phyloP scores from a whole-genome alignment of 2,113 vertebrate species.

The Grammomys dolichurus region DNA sequence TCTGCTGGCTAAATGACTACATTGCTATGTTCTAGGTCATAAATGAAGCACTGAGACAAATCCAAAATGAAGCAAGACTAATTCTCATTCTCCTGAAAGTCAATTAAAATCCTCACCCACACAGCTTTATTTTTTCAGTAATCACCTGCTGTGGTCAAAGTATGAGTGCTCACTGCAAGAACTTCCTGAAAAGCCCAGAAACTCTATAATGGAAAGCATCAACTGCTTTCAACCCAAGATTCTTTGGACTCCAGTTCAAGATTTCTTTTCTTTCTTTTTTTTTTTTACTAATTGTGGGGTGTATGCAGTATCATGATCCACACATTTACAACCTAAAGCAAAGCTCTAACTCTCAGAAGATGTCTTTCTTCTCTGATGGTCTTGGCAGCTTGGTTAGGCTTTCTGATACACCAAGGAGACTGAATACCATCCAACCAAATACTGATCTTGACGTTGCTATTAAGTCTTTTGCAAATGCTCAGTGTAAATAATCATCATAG shows the following conservation, averaged over 20 bases:
- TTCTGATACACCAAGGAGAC: neutral
- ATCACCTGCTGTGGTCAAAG: neutral
- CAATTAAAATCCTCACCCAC: neutral
- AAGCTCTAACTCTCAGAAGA: neutral
- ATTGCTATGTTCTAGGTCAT: neutral
- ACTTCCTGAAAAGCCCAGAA: neutral
- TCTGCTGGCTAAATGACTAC: neutral
- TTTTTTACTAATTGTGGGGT: neutral
- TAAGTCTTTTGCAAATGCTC: neutral
- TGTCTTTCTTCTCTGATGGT: neutral
- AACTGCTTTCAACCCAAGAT: neutral
- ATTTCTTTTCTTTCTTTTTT: neutral
- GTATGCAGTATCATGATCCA: neutral
- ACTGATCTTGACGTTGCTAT: neutral
- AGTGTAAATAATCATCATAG: neutral
- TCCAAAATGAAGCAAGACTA: neutral
- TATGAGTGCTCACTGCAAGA: neutral
- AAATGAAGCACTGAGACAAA: neutral
- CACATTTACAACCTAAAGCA: neutral
- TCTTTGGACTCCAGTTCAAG: neutral
- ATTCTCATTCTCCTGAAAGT: neutral
- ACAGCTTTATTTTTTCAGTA: neutral
- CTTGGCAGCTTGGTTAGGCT: neutral
- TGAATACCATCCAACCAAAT: neutral
- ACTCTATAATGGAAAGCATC: neutral